Conservation (phyloP, 2,797 vertebrate species). For the Rhabdomys pumilio region DNA sequence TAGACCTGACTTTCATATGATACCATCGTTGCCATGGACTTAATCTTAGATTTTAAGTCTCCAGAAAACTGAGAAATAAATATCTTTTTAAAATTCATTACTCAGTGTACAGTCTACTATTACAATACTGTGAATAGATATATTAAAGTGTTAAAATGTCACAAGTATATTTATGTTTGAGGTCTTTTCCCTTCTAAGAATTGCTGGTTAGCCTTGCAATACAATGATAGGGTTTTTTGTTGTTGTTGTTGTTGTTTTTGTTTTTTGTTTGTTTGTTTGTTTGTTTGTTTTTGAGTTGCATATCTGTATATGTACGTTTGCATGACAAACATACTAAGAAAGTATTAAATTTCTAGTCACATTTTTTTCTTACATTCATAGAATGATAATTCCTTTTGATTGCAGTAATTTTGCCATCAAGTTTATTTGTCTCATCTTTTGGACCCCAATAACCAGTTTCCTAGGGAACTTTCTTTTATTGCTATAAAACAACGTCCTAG, state of each 20-base stretch:
- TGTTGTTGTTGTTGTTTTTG: no score
- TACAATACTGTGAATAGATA: not conserved
- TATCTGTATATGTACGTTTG: not conserved
- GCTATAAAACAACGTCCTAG: not conserved
- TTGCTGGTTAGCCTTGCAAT: not conserved
- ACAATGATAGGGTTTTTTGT: no score
- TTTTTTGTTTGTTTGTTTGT: no score
- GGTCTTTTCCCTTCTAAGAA: not conserved
- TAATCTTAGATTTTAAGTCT: not conserved
- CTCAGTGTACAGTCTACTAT: not conserved
- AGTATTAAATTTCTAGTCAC: slow-evolving; percentile 20
- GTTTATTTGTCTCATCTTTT: not conserved
- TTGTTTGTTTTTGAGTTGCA: not conserved
- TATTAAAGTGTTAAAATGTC: not conserved
- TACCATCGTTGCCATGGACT: not conserved
- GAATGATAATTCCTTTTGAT: slow-evolving; percentile 19
- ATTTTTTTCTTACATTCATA: not conserved
- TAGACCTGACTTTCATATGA: not conserved
- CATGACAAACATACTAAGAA: not conserved
- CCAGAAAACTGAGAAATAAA: not conserved
- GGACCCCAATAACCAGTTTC: not conserved
- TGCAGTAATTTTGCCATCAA: not conserved
- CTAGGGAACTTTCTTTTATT: not conserved
- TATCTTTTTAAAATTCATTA: not conserved
- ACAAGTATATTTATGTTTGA: slow-evolving; percentile 26